phyloP scores from a whole-genome alignment of 2,888 invertebrate species.

The Drosophila quinaria region DNA sequence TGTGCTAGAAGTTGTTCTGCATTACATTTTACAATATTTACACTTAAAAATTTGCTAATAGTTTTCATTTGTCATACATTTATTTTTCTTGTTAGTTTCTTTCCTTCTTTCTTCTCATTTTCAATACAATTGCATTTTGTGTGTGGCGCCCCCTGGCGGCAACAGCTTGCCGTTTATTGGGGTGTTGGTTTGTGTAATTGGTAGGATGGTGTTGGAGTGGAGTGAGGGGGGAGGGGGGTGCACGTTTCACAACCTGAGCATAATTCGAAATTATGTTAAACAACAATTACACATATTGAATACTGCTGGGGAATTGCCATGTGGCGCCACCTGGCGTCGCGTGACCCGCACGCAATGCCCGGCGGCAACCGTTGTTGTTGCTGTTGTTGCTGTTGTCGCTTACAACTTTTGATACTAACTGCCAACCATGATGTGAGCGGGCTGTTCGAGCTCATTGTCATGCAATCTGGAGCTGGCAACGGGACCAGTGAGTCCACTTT shows the following conservation, averaged over 20 bases:
- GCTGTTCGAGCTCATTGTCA: constrained; percentile 87
- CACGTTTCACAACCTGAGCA: constrained; percentile 86
- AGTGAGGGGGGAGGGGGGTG: constrained; percentile 30
- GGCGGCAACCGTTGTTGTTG: constrained; percentile 13
- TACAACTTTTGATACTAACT: constrained; percentile 86
- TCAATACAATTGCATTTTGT: constrained; percentile 60
- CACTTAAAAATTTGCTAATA: constrained; percentile 80
- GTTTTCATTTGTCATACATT: constrained; percentile 65
- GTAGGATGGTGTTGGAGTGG: background rate
- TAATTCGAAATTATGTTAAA: constrained; percentile 64
- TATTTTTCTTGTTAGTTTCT: constrained; percentile 21
- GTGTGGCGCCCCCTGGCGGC: constrained; percentile 43
- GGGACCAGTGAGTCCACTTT: constrained; percentile 85
- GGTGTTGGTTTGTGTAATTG: constrained; percentile 1
- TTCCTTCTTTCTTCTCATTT: constrained; percentile 35
- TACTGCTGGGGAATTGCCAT: constrained; percentile 71
- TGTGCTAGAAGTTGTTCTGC: constrained; percentile 52
- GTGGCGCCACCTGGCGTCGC: constrained; percentile 40
- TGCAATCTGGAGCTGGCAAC: constrained; percentile 81
- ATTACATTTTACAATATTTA: constrained; percentile 72
- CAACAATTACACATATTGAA: constrained; percentile 57
- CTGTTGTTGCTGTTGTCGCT: constrained; percentile 27
- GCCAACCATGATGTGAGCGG: constrained; percentile 87
- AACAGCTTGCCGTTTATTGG: constrained; percentile 33
- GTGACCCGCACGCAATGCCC: constrained; percentile 66